Conservation (phyloP, 2,797 vertebrate genomes). For the Ctenopoma multispine region DNA sequence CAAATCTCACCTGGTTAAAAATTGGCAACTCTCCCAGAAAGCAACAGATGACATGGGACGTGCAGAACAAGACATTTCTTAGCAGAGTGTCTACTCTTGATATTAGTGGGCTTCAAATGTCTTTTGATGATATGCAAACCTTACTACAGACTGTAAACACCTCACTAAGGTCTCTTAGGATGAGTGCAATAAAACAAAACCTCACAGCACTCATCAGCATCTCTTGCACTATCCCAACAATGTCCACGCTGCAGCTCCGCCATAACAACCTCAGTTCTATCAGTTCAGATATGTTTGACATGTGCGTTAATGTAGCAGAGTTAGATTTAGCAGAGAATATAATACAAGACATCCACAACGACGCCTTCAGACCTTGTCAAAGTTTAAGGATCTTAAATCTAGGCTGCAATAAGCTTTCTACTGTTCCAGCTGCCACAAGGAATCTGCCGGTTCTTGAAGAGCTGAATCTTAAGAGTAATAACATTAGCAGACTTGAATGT, state of each 20-base stretch:
- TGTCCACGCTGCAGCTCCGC: slow-evolving; percentile 67
- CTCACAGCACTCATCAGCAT: slow-evolving; percentile 64
- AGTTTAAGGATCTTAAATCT: slow-evolving; percentile 62
- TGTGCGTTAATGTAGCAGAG: slow-evolving; percentile 62
- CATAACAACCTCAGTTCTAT: slow-evolving; percentile 63
- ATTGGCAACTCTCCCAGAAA: slow-evolving; percentile 36
- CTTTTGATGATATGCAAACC: slow-evolving; percentile 32
- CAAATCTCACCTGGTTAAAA: slow-evolving; percentile 64
- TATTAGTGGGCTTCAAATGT: slow-evolving; percentile 64
- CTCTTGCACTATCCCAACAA: slow-evolving; percentile 77
- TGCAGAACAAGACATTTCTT: slow-evolving; percentile 66
- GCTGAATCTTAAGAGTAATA: slow-evolving; percentile 77
- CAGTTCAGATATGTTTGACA: slow-evolving; percentile 40
- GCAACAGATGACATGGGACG: slow-evolving; percentile 40
- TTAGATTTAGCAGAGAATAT: slow-evolving; percentile 61
- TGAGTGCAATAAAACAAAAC: slow-evolving; percentile 65
- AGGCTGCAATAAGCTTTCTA: slow-evolving; percentile 54
- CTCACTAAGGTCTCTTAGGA: slow-evolving; percentile 61
- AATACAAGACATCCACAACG: slow-evolving; percentile 37
- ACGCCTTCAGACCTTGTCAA: slow-evolving; percentile 53
- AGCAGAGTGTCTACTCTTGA: slow-evolving; percentile 67
- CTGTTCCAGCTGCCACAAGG: slow-evolving; percentile 59
- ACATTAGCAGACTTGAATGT: slow-evolving; percentile 57
- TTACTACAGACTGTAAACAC: slow-evolving; percentile 70
- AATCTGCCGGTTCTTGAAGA: slow-evolving; percentile 59